Evolutionary conservation across 2,113 vertebrate species (phyloP), one percentile per base, ranked within the genome.

Genomic region (Marmota monax): DNA sequence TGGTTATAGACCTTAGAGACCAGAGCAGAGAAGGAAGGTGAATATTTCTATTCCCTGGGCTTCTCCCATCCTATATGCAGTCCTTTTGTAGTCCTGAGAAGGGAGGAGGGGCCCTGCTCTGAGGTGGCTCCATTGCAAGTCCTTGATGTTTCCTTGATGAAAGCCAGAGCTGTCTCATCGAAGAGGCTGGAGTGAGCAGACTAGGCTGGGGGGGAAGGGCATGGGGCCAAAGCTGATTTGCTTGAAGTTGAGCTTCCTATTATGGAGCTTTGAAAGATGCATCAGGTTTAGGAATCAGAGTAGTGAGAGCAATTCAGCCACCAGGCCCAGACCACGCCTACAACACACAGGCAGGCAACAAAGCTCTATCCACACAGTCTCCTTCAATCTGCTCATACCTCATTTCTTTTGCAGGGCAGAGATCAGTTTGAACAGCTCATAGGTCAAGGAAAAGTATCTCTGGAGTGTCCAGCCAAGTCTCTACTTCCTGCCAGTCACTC

Each of bases 121-220:
- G 88, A 95, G 92, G 94, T 95, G 90, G 88, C 88, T 94, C 79
- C 88, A 20, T 58, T 89, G 88, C 74, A 95, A 96, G 74, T 86
- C 87, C 84, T 95, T 97, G 93, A 97, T 95, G 92, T 94, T 96
- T 97, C 95, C 93, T 95, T 97, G 95, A 97, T 84, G 94, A 97
- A 98, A 97, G 83, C 96, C 96, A 97, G 95, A 93, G 42, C 92
- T 76, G 42, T 94, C 25, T 69, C 91, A 90, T 29, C 94, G 89
- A 96, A 77, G 83, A 95, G 93, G 92, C 78, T 95, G 69, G 82
- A 96, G 95, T 95, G 95, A 97, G 74, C 16, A 18, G 85, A 80
- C 69, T 74, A 34, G 11, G 92, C 63, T 88, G 83, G 67, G 67
- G 94, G 94, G 84, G 95, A 61, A 96, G 93, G 91, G 92, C 7